Evolutionary conservation across 1,140 invertebrate genomes (phyloP).

Genomic region (Polypedilum pembai): DNA sequence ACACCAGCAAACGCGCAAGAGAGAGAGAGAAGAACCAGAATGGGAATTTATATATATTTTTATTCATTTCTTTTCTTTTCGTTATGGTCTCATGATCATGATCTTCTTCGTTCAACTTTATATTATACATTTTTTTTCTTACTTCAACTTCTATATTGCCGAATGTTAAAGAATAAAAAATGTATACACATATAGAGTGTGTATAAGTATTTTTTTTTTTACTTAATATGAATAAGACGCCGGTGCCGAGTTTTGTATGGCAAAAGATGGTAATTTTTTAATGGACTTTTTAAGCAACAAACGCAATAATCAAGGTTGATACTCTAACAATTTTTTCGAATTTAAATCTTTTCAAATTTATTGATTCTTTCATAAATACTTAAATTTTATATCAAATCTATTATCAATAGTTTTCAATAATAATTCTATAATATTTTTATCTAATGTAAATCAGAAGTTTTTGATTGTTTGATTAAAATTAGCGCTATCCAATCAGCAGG

Average conservation of each 20-base stretch:
- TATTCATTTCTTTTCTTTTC: conserved; percentile 14
- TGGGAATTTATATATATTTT: conserved; percentile 14
- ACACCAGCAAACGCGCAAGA: neutral
- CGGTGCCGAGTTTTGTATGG: conserved; percentile 2
- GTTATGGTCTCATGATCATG: conserved; percentile 25
- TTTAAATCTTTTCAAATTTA: too few relatives aligned
- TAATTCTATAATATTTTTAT: too few relatives aligned
- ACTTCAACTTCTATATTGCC: conserved; percentile 9
- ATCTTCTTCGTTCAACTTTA: neutral
- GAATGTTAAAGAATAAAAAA: conserved; percentile 7
- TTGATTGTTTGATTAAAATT: too few relatives aligned
- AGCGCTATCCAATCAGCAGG: too few relatives aligned
- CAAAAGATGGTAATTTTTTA: conserved; percentile 8
- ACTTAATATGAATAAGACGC: conserved; percentile 10
- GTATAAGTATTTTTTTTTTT: neutral
- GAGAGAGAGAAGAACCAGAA: neutral
- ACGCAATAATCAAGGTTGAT: neutral
- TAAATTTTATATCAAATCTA: too few relatives aligned
- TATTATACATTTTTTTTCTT: conserved; percentile 5
- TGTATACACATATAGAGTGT: neutral
- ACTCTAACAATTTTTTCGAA: too few relatives aligned
- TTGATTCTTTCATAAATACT: too few relatives aligned
- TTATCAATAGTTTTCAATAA: too few relatives aligned
- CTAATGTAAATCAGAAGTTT: too few relatives aligned
- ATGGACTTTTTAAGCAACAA: conserved; percentile 15